phyloP scores from a whole-genome alignment of 2,113 vertebrate species.

The Notarius quadriscutis region DNA sequence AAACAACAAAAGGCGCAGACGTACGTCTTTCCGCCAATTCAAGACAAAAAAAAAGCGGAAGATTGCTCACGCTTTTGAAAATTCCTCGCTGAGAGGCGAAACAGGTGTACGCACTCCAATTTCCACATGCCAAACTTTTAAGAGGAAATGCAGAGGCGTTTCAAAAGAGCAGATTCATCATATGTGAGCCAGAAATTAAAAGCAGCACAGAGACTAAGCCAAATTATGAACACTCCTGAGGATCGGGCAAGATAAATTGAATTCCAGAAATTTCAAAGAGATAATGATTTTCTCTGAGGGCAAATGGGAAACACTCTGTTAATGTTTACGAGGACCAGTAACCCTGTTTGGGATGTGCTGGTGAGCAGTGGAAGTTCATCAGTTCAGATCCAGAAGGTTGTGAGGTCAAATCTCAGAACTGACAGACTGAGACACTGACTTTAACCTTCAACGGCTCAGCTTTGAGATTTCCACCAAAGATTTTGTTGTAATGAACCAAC shows the following conservation, averaged over 20 bases:
- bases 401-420: background rate
- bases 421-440: background rate
- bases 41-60: conserved; percentile 18
- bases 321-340: conserved; percentile 48
- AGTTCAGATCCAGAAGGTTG: background rate
- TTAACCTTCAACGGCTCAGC: background rate
- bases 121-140: conserved; percentile 43
- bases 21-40: conserved; percentile 37
- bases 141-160: conserved; percentile 32
- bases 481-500: background rate
- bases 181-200: background rate
- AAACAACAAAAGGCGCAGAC: conserved; percentile 48
- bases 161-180: conserved; percentile 49
- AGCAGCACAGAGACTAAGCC: background rate
- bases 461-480: background rate
- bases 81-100: conserved; percentile 43
- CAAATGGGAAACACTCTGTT: conserved; percentile 42
- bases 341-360: conserved; percentile 15
- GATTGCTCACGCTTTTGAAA: conserved; percentile 54
- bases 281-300: conserved; percentile 43
- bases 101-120: conserved; percentile 23
- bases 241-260: conserved; percentile 43
- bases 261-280: conserved; percentile 58
- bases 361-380: background rate
- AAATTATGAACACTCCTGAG: conserved; percentile 5